These are phyloP conservation scores for Beroe forskalii DNA, from an alignment of 37 sponge, comb jelly and placozoan species.

Conservation along the genomic window DNA sequence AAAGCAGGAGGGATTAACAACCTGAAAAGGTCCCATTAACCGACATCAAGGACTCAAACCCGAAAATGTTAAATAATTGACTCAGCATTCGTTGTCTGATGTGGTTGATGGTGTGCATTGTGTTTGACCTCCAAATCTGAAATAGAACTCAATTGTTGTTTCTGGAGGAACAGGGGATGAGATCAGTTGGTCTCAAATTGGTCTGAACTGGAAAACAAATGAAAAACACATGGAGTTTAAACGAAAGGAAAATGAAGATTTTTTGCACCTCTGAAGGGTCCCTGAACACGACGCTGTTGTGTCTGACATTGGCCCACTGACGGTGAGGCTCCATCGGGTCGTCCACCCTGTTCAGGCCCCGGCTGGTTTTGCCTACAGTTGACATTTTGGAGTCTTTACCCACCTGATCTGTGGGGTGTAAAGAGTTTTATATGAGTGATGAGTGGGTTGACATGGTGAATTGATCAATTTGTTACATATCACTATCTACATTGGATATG, in stretches of 20 bases:
- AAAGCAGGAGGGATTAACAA: too few species aligned
- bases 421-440: background rate
- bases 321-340: conserved; percentile 54
- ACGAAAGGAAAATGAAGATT: too few species aligned
- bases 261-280: conserved; percentile 62
- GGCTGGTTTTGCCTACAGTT: background rate
- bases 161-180: background rate
- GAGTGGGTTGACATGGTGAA: background rate
- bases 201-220: background rate
- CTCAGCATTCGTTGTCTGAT: conserved; percentile 35
- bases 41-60: too few species aligned
- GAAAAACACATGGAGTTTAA: background rate
- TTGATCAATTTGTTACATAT: background rate
- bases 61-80: too few species aligned
- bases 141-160: background rate
- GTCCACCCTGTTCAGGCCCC: background rate
- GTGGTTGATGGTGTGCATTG: conserved; percentile 58
- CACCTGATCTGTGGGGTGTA: background rate
- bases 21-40: too few species aligned
- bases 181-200: background rate
- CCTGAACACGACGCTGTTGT: conserved; percentile 57
- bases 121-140: conserved; percentile 60
- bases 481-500: background rate
- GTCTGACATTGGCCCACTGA: conserved; percentile 20
- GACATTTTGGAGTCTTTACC: background rate